Conservation (phyloP, 2,797 vertebrate species). For the Gobionotothen gibberifrons region DNA sequence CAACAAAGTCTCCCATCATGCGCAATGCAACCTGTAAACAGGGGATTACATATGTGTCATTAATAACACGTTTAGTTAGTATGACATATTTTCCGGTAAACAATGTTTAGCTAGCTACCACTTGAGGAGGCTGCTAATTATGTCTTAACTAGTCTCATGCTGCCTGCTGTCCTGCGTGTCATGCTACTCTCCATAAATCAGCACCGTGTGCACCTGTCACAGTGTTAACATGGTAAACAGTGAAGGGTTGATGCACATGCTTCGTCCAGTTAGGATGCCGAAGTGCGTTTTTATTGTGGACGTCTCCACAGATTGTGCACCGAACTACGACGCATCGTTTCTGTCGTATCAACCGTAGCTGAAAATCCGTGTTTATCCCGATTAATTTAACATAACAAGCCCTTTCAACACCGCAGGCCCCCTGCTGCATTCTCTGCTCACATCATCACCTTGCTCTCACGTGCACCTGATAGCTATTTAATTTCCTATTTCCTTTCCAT, state of each 20-base stretch:
- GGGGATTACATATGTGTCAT: neutral
- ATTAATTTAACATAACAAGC: constrained; percentile 23
- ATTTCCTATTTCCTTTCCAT: neutral
- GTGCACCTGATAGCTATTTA: constrained; percentile 29
- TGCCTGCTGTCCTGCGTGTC: constrained; percentile 33
- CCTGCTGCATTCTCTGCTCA: constrained; percentile 27
- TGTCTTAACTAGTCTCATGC: constrained; percentile 42
- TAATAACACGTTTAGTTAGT: neutral
- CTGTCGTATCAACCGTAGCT: neutral
- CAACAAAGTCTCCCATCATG: constrained; percentile 12
- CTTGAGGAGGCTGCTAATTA: constrained; percentile 41
- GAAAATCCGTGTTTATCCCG: constrained; percentile 17
- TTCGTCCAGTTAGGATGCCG: constrained; percentile 16
- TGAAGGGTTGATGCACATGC: constrained; percentile 10
- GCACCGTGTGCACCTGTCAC: constrained; percentile 49
- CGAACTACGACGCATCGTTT: constrained; percentile 11
- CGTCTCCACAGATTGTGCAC: constrained; percentile 1
- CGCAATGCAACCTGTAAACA: constrained; percentile 7
- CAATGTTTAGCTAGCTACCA: constrained; percentile 5
- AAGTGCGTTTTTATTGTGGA: neutral
- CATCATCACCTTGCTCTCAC: constrained; percentile 8
- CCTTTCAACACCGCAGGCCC: constrained; percentile 10
- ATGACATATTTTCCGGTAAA: constrained; percentile 27
- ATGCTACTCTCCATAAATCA: constrained; percentile 1
- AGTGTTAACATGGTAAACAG: constrained; percentile 36